A percentile compares a stretch with the other conserved stretches of the same genome.
phyloP scores from a whole-genome alignment of 2,797 vertebrate genomes.

The Australoheros facetus region DNA sequence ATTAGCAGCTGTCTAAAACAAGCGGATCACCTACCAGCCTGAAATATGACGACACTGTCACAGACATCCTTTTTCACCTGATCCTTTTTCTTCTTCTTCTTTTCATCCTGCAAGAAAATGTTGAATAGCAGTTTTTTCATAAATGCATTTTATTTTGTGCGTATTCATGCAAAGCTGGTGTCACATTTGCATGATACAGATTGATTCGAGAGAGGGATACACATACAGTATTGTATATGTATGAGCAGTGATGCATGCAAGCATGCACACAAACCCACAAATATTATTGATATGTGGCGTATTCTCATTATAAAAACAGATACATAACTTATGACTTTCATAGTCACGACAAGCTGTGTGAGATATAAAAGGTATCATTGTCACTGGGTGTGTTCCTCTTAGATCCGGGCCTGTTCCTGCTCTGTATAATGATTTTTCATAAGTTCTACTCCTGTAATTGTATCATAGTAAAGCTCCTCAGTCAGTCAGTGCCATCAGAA shows the following conservation, averaged over 20 bases:
- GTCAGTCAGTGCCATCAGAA: background rate
- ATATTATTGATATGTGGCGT: background rate
- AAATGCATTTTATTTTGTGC: background rate
- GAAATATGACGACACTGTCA: conserved; percentile 17
- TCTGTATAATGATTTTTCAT: background rate
- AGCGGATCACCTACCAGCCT: conserved; percentile 38
- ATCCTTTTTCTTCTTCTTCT: conserved; percentile 43
- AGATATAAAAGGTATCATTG: background rate
- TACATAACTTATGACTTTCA: background rate
- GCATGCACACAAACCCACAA: background rate
- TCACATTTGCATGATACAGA: background rate
- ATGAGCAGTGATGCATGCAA: background rate
- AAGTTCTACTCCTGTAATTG: background rate
- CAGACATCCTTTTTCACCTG: conserved; percentile 25
- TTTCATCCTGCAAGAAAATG: conserved; percentile 61
- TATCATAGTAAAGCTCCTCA: background rate
- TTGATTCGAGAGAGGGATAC: background rate
- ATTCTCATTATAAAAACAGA: background rate
- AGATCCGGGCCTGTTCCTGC: background rate
- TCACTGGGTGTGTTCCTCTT: conserved; percentile 19
- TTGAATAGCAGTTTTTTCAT: background rate
- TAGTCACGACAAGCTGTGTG: background rate
- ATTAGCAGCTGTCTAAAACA: fast-evolving
- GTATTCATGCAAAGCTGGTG: background rate
- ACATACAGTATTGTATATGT: background rate